A percentile compares a stretch with the other conserved stretches of the same genome.
phyloP scores from a whole-genome alignment of 1,140 invertebrate genomes.

The Cotesia chilonis region DNA sequence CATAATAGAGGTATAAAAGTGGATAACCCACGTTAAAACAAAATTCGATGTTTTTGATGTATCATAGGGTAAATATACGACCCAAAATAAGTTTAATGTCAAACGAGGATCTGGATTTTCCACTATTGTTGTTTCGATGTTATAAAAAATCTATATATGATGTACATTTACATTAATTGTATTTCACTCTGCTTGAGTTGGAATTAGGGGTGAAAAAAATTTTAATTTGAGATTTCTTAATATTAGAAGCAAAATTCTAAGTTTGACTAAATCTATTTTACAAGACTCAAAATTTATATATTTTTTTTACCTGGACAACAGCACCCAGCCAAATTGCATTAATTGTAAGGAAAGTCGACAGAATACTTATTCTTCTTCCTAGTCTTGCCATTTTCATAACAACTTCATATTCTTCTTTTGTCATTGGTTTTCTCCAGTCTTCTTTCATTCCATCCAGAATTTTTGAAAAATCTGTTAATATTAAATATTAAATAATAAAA shows the following conservation, averaged over 20 bases:
- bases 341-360: constrained; percentile 25
- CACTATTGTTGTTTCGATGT: constrained; percentile 13
- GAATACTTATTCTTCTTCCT: constrained; percentile 25
- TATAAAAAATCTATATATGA: constrained; percentile 9
- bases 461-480: constrained; percentile 21
- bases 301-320: constrained; percentile 15
- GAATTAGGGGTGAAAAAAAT: too few species aligned
- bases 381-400: constrained; percentile 32
- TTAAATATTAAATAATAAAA: too few species aligned
- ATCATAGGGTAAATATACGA: constrained; percentile 38
- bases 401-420: constrained; percentile 7
- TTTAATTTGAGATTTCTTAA: too few species aligned
- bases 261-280: background rate
- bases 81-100: constrained; percentile 29
- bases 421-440: constrained; percentile 35
- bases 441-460: constrained; percentile 34
- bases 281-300: background rate
- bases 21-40: constrained; percentile 25
- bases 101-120: constrained; percentile 17
- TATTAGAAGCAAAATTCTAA: too few species aligned
- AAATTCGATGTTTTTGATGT: constrained; percentile 27
- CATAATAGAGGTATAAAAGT: constrained; percentile 25
- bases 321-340: constrained; percentile 18
- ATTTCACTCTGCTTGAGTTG: background rate
- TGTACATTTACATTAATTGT: background rate